These are phyloP conservation scores for Eidolon dupreanum DNA, from an alignment of 2,797 vertebrate genomes.

Conservation along the genomic window DNA sequence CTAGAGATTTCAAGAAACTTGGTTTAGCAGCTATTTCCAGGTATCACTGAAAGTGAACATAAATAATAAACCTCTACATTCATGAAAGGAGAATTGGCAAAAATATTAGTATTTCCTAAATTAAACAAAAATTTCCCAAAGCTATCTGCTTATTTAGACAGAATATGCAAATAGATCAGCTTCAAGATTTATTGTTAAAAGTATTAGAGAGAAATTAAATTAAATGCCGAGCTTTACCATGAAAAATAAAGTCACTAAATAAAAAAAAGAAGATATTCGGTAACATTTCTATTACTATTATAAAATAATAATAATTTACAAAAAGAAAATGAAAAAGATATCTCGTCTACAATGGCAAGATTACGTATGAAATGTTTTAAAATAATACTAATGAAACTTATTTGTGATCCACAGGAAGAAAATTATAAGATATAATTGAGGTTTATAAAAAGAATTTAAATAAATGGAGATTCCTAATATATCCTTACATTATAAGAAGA, in stretches of 20 bases:
- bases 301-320: conserved; percentile 18
- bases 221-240: background rate
- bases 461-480: background rate
- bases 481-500: background rate
- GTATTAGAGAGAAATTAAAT: background rate
- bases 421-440: conserved; percentile 27
- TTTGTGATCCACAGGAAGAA: conserved; percentile 18
- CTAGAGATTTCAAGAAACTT: background rate
- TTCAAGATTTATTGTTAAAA: background rate
- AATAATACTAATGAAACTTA: background rate
- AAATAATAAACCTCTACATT: background rate
- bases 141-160: background rate
- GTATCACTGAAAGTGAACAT: background rate
- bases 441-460: conserved; percentile 35
- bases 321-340: background rate
- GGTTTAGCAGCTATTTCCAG: background rate
- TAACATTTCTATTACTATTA: background rate
- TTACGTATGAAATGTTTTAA: conserved; percentile 27
- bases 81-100: background rate
- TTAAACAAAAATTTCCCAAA: background rate
- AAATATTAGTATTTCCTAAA: background rate
- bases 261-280: background rate
- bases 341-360: background rate
- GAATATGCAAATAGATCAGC: background rate
- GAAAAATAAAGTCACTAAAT: background rate